These are phyloP conservation scores for Arion vulgaris DNA, from an alignment of 1,140 invertebrate genomes.

Conservation along the genomic window DNA sequence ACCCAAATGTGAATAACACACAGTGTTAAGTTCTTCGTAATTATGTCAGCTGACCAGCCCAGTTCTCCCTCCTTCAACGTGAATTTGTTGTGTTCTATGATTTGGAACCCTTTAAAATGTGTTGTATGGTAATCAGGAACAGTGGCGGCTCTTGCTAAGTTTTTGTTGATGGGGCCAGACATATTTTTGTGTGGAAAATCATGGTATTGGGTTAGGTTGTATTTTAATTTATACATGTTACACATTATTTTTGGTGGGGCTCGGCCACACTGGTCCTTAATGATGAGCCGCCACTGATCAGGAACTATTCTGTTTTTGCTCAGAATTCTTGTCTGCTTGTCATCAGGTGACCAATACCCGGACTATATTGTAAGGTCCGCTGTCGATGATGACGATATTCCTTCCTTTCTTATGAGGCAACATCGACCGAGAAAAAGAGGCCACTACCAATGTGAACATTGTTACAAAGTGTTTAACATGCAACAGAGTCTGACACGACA, in stretches of 20 bases:
- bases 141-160: too few species aligned
- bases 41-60: not conserved
- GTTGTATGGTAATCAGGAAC: too few species aligned
- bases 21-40: too few species aligned
- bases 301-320: too few species aligned
- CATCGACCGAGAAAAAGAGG: conserved; percentile 19
- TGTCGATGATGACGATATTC: not conserved
- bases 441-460: conserved; percentile 23
- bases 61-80: not conserved
- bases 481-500: conserved; percentile 41
- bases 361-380: not conserved
- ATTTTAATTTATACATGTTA: too few species aligned
- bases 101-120: not conserved
- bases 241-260: too few species aligned
- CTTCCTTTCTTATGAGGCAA: not conserved
- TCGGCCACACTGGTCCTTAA: too few species aligned
- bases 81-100: not conserved
- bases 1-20: too few species aligned
- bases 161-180: too few species aligned
- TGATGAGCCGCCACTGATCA: too few species aligned
- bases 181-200: too few species aligned
- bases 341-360: not conserved
- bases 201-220: too few species aligned
- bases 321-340: not conserved
- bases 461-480: conserved; percentile 36